Evolutionary conservation across 2,888 invertebrate species (phyloP).

Genomic region (Drosophila austrosaltans): DNA sequence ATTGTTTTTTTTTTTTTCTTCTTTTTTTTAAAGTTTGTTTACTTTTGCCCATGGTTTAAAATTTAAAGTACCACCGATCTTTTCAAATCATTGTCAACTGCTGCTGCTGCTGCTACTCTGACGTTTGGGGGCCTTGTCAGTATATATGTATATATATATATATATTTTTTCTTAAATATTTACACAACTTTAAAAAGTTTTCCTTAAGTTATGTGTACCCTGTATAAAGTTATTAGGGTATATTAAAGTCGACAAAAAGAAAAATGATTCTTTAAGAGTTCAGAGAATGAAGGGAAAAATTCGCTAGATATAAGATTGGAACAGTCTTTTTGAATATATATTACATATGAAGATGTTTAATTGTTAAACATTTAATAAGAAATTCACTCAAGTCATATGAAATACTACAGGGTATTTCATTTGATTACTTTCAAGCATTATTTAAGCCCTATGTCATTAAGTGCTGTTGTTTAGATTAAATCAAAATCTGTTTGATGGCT

Average conservation of each 20-base stretch:
- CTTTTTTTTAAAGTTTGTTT: not conserved
- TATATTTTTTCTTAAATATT: constrained; percentile 46
- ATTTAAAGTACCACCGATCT: not conserved
- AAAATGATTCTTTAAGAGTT: too few relatives aligned
- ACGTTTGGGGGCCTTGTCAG: constrained; percentile 47
- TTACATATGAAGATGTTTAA: too few relatives aligned
- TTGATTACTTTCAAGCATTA: too few relatives aligned
- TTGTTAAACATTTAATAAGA: not conserved
- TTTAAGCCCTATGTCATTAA: not conserved
- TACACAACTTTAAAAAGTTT: constrained; percentile 37
- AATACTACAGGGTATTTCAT: not conserved
- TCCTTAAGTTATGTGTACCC: constrained; percentile 19
- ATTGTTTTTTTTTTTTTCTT: not conserved
- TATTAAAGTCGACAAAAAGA: too few relatives aligned
- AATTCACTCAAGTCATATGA: not conserved
- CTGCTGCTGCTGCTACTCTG: too few relatives aligned
- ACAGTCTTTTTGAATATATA: too few relatives aligned
- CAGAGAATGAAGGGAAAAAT: too few relatives aligned
- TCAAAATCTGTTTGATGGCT: too few relatives aligned
- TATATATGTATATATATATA: not conserved
- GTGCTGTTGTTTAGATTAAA: too few relatives aligned
- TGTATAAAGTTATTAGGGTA: too few relatives aligned
- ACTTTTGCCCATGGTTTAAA: constrained; percentile 4
- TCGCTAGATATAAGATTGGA: too few relatives aligned
- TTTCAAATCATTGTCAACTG: constrained; percentile 3